phyloP scores from a whole-genome alignment of 2,113 vertebrate genomes.

The Macquaria ambigua region DNA sequence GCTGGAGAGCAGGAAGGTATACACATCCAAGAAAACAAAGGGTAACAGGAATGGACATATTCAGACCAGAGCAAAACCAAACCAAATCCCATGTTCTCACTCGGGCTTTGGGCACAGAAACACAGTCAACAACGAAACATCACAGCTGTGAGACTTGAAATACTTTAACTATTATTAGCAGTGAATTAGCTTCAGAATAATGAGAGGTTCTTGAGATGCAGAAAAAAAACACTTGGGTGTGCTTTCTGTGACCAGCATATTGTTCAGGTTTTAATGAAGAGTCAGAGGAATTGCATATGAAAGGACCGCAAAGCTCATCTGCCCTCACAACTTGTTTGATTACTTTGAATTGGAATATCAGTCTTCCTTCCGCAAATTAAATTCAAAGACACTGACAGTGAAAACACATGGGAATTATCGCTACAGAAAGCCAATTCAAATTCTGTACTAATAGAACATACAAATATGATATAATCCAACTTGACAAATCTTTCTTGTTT shows the following conservation, averaged over 20 bases:
- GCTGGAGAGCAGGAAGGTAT: conserved; percentile 57
- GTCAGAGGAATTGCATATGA: not conserved
- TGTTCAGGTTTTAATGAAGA: conserved; percentile 16
- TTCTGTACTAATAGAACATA: not conserved
- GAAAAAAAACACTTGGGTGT: not conserved
- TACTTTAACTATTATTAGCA: not conserved
- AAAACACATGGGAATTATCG: not conserved
- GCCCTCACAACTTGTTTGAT: not conserved
- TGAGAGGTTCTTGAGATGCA: conserved; percentile 1
- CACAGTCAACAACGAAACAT: not conserved
- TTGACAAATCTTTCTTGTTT: not conserved
- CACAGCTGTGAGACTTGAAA: conserved; percentile 11
- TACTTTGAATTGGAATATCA: conserved; percentile 8
- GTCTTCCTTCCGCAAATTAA: not conserved
- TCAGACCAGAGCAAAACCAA: conserved; percentile 60
- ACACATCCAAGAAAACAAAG: conserved; percentile 45
- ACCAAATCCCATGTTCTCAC: conserved; percentile 20
- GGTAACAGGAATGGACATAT: conserved; percentile 61
- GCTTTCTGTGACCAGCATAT: not conserved
- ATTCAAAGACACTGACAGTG: not conserved
- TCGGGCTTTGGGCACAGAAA: not conserved
- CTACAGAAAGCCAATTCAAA: not conserved
- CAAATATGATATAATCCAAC: not conserved
- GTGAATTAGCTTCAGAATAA: conserved; percentile 10
- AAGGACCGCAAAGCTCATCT: not conserved